phyloP scores from a whole-genome alignment of 2,888 invertebrate genomes.

The Campaea margaritaria region DNA sequence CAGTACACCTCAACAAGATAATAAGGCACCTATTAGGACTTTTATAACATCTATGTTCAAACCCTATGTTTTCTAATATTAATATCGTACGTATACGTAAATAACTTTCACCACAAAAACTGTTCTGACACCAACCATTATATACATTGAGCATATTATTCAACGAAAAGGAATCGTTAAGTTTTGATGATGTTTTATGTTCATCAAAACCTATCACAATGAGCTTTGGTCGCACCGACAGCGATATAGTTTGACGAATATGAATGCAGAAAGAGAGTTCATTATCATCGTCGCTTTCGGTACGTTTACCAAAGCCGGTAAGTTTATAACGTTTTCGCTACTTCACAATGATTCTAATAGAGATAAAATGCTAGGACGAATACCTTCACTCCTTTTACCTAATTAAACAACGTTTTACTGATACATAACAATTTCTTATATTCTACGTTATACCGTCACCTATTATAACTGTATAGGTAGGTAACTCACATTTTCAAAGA shows the following conservation, averaged over 20 bases:
- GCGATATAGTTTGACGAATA: not conserved
- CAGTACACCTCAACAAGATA: constrained; percentile 77
- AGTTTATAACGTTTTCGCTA: constrained; percentile 8
- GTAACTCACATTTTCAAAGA: constrained; percentile 38
- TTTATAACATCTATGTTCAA: constrained; percentile 46
- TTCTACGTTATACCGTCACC: constrained; percentile 37
- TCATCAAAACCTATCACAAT: constrained; percentile 3
- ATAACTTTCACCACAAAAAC: constrained; percentile 68
- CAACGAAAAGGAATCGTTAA: constrained; percentile 13
- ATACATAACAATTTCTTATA: constrained; percentile 20
- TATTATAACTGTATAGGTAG: constrained; percentile 37
- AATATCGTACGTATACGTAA: constrained; percentile 58
- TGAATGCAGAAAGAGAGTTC: too few relatives aligned
- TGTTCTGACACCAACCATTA: constrained; percentile 58
- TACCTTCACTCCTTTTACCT: constrained; percentile 12
- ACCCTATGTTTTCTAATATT: constrained; percentile 50
- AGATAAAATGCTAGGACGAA: constrained; percentile 35
- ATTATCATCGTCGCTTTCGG: too few relatives aligned
- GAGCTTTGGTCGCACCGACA: constrained; percentile 3
- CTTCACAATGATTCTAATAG: constrained; percentile 17
- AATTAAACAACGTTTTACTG: constrained; percentile 8
- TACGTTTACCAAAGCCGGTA: not conserved
- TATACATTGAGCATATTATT: constrained; percentile 75
- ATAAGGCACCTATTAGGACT: constrained; percentile 74
- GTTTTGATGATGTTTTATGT: not conserved